Conservation (phyloP, 2,113 vertebrate species). For the Bubo blakistoni region DNA sequence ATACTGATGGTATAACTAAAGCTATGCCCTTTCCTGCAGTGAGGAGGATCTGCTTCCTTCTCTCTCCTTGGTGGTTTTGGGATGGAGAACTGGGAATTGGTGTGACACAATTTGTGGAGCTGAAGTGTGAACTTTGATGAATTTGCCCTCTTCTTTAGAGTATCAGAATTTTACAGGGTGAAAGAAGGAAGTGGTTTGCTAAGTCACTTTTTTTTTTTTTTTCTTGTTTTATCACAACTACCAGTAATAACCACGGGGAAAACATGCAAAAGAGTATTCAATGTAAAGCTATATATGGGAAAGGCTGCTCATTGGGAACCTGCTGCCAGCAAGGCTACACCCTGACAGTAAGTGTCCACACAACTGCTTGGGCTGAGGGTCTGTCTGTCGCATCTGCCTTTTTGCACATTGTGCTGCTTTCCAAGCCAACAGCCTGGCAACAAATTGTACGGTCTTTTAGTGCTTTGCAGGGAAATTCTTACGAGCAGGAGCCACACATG, state of each 20-base stretch:
- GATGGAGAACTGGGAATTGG: background rate
- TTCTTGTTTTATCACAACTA: conserved; percentile 24
- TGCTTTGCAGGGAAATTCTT: background rate
- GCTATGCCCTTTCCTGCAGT: background rate
- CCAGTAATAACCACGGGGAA: conserved; percentile 32
- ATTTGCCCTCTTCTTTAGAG: background rate
- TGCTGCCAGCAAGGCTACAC: background rate
- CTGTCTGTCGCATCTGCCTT: background rate
- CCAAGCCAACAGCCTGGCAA: rapidly evolving
- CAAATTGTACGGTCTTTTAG: rapidly evolving
- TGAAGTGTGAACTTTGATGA: background rate
- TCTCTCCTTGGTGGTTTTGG: background rate
- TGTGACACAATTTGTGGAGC: background rate
- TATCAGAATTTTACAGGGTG: background rate
- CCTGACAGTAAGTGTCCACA: conserved; percentile 17
- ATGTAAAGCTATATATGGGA: background rate
- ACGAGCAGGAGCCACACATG: background rate
- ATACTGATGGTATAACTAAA: background rate
- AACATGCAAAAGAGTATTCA: background rate
- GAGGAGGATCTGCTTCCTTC: background rate
- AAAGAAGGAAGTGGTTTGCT: conserved; percentile 63
- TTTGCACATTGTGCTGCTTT: background rate
- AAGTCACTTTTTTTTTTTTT: background rate
- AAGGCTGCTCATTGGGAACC: background rate
- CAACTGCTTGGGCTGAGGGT: background rate